Evolutionary conservation across 2,113 vertebrate genomes (phyloP), one percentile per base, ranked within the genome.

Genomic region (Panthera leo): DNA sequence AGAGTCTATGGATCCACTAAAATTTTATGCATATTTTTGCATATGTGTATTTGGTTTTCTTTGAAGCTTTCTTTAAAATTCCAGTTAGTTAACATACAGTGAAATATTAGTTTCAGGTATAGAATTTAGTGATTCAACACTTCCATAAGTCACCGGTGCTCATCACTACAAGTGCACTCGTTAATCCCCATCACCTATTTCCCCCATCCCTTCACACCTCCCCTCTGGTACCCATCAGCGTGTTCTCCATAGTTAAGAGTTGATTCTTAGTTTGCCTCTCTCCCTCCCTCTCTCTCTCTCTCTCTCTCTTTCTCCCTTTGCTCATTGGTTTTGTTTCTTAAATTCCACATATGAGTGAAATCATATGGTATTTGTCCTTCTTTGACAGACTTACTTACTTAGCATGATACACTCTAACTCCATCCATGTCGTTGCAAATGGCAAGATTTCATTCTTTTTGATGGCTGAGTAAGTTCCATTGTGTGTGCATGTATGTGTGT

Each of bases 401-500:
- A 70, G 31, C 34, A n/a, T 70, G 15, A 70, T 70, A n/a, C 7
- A n/a, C 29, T 70, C 67, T 70, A 70, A 7, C 8, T 70, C 34
- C 3, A 18, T 70, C 67, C 16, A 70, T 19, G 34, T 70, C 16
- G 1, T 70, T n/a, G 67, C 67, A 70, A 70, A 70, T 70, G 34
- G 3, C 67, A 70, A 31, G 14, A 34, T 70, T 70, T 19, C 67
- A 70, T 70, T n/a, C 34, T 70, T 70, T 70, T 70, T 70, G 16
- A n/a, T 18, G 67, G 14, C 15, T 70, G 67, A 70, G 34, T 70
- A 34, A 19, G n/a, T 70, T n/a, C 15, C 67, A 68, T 19, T 45
- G 45, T 45, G 45, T 45, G 7, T 45, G 7, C 7, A 0, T 45
- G 1, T 45, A 0, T 45, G 45, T 45, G 0, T 45, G 0, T 45